Evolutionary conservation across 2,888 invertebrate species (phyloP).

Genomic region (Andrena praecox): DNA sequence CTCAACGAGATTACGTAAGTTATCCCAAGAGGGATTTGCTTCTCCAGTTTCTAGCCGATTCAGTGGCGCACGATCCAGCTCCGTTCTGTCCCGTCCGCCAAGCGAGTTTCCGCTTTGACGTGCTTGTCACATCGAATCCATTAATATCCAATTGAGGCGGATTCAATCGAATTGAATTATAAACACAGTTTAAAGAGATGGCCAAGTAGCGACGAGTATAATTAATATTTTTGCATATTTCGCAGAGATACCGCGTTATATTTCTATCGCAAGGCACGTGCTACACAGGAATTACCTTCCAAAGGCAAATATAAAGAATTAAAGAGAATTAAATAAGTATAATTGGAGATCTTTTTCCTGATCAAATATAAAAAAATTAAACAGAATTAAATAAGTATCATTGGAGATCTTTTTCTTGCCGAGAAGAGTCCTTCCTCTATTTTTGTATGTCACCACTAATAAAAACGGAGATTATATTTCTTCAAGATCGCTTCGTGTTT

Average conservation of each 20-base stretch:
- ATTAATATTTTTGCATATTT: neutral
- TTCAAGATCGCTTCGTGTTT: neutral
- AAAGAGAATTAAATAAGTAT: too few relatives aligned
- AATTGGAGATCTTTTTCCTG: too few relatives aligned
- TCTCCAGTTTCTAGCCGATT: slow-evolving; percentile 4
- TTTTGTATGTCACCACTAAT: neutral
- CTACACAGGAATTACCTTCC: too few relatives aligned
- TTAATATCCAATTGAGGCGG: slow-evolving; percentile 6
- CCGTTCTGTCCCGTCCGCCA: slow-evolving; percentile 1
- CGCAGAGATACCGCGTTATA: neutral
- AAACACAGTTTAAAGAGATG: slow-evolving; percentile 1
- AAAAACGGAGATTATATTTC: neutral
- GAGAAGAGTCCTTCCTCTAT: too few relatives aligned
- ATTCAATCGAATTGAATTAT: slow-evolving; percentile 26
- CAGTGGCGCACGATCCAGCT: neutral
- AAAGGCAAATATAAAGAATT: too few relatives aligned
- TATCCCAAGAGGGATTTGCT: slow-evolving; percentile 7
- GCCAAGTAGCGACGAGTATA: neutral
- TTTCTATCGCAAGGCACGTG: neutral
- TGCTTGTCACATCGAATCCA: slow-evolving; percentile 7
- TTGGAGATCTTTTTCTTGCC: too few relatives aligned
- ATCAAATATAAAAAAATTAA: too few relatives aligned
- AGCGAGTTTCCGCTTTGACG: slow-evolving; percentile 7
- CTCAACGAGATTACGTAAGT: slow-evolving; percentile 35
- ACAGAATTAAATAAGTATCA: too few relatives aligned